Conservation (phyloP, 2,888 invertebrate genomes). For the Stenodema calcarata region DNA sequence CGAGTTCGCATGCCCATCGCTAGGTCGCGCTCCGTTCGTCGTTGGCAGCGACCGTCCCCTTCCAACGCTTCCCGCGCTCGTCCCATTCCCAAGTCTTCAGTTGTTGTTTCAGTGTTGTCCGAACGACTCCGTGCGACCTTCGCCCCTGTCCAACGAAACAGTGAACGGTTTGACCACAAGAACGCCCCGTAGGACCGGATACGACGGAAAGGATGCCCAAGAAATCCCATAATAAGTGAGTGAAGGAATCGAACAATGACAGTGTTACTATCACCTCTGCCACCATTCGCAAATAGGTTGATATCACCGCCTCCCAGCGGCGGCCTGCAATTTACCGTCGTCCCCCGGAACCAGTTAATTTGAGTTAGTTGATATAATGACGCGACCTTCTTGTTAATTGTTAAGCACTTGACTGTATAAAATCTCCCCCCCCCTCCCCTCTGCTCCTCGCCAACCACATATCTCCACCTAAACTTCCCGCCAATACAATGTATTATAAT, state of each 20-base stretch:
- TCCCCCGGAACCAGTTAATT: slow-evolving; percentile 40
- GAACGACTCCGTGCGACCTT: slow-evolving; percentile 5
- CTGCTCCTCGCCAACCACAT: background rate
- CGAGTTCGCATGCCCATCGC: slow-evolving; percentile 9
- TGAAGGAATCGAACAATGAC: background rate
- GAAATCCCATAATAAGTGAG: slow-evolving; percentile 37
- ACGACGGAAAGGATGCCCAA: slow-evolving; percentile 28
- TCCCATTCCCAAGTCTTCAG: background rate
- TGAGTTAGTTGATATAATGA: slow-evolving; percentile 25
- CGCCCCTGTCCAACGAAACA: background rate
- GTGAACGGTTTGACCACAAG: background rate
- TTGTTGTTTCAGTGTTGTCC: slow-evolving; percentile 37
- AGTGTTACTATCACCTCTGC: background rate
- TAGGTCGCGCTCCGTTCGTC: slow-evolving; percentile 21
- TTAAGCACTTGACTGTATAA: background rate
- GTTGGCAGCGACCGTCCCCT: background rate
- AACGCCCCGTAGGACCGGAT: background rate
- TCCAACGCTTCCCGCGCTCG: slow-evolving; percentile 16
- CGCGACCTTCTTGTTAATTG: slow-evolving; percentile 38
- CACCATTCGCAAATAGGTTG: background rate
- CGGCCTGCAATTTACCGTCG: background rate
- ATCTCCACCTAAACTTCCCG: background rate
- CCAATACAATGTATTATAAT: background rate
- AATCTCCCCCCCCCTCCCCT: background rate
- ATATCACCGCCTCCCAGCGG: background rate